A percentile compares a stretch with the other conserved stretches of the same genome.
Conservation (phyloP, 2,113 vertebrate genomes). For the Proteles cristata region DNA sequence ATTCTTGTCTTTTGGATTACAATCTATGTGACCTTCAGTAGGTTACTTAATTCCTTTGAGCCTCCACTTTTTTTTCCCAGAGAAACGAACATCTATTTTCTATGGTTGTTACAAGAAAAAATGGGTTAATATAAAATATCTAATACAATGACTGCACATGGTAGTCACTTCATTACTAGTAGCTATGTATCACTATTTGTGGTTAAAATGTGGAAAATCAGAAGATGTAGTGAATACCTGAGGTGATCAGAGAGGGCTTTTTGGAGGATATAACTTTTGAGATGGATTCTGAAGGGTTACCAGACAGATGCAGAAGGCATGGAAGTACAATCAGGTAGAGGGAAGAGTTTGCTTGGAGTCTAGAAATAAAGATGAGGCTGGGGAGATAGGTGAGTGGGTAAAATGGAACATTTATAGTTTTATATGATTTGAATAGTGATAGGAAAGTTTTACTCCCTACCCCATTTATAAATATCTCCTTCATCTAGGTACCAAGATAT, state of each 20-base stretch:
- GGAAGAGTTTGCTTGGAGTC: neutral
- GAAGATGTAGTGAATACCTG: neutral
- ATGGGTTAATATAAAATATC: neutral
- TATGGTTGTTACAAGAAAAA: neutral
- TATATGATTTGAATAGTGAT: neutral
- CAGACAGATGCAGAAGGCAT: neutral
- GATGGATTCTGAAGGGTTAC: neutral
- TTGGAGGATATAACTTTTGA: neutral
- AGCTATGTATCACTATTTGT: neutral
- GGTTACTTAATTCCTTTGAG: neutral
- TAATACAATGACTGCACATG: neutral
- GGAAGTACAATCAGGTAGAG: neutral
- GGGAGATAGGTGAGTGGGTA: neutral
- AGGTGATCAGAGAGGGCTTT: neutral
- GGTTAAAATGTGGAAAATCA: neutral
- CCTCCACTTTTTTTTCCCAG: neutral
- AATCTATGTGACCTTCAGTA: neutral
- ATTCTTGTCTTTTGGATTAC: slow-evolving; percentile 37
- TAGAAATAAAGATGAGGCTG: neutral
- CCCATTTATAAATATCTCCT: neutral
- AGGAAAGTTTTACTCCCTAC: neutral
- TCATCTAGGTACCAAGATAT: slow-evolving; percentile 1
- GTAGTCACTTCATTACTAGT: neutral
- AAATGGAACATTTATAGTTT: neutral
- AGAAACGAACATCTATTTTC: neutral